Conservation (phyloP, 53 echinoderm and acorn worm species). For the Luidia sarsii region DNA sequence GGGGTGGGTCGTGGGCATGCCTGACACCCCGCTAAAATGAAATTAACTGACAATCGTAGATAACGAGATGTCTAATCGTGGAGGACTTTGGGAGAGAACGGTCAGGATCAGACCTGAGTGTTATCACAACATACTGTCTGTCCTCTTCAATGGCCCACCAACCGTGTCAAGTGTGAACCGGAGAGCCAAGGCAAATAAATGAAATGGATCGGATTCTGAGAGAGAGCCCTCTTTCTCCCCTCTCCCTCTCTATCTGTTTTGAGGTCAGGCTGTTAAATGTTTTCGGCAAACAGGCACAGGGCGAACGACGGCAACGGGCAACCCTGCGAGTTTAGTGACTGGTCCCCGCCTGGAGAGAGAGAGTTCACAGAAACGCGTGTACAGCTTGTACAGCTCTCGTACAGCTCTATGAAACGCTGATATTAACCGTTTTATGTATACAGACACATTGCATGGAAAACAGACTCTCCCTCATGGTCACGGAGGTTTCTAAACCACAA, state of each 20-base stretch:
- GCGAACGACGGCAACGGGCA: no score
- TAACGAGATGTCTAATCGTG: slow-evolving; percentile 6
- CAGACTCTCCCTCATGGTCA: neutral
- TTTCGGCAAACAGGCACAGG: slow-evolving; percentile 52
- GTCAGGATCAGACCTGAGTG: slow-evolving; percentile 39
- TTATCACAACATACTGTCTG: slow-evolving; percentile 44
- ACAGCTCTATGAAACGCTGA: no score
- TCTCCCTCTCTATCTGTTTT: neutral
- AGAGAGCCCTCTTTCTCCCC: no score
- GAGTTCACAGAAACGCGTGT: no score
- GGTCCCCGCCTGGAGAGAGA: no score
- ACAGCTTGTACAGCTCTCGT: no score
- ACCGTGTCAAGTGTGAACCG: slow-evolving; percentile 41
- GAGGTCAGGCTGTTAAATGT: slow-evolving; percentile 55
- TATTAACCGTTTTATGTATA: no score
- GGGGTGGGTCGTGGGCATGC: no score
- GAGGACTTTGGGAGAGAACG: slow-evolving; percentile 22
- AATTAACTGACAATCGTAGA: slow-evolving; percentile 37
- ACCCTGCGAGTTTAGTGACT: no score
- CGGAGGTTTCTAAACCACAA: neutral
- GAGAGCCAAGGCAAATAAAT: slow-evolving; percentile 47
- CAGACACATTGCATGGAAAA: no score
- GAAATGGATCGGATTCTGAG: slow-evolving; percentile 25
- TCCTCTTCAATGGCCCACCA: slow-evolving; percentile 44
- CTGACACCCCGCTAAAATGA: slow-evolving; percentile 51